Evolutionary conservation across 2,113 vertebrate species (phyloP).

Genomic region (Piaya cayana): DNA sequence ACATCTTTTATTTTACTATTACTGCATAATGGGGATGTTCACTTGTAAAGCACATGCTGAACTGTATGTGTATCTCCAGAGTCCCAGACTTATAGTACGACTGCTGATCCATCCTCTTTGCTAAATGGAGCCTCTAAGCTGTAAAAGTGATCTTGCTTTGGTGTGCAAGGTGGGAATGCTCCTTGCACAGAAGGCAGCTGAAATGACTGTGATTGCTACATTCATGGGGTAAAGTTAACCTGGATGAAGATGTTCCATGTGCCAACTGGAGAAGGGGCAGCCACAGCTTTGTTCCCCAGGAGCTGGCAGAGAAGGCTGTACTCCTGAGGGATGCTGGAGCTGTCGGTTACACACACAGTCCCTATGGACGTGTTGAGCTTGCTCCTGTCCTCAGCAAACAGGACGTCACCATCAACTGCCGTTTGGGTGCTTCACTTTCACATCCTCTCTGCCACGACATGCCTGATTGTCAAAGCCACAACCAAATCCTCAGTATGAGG

Average conservation of each 20-base stretch:
- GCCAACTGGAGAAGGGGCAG: background rate
- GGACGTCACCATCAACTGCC: constrained; percentile 38
- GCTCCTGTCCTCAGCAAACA: constrained; percentile 26
- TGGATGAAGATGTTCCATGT: background rate
- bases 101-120: background rate
- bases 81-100: background rate
- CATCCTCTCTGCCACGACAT: background rate
- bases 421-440: constrained; percentile 10
- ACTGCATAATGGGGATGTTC: background rate
- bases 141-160: background rate
- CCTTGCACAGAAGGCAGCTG: background rate
- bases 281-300: background rate
- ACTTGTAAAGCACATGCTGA: background rate
- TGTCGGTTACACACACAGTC: fast-evolving
- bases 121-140: background rate
- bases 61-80: background rate
- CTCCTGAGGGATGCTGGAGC: background rate
- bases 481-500: background rate
- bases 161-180: background rate
- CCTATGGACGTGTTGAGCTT: background rate
- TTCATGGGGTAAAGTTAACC: background rate
- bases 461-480: constrained; percentile 9
- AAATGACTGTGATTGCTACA: background rate
- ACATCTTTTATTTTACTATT: background rate
- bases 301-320: background rate